These are phyloP conservation scores for Latrodectus hesperus DNA, from an alignment of 2,888 invertebrate genomes.

Conservation along the genomic window DNA sequence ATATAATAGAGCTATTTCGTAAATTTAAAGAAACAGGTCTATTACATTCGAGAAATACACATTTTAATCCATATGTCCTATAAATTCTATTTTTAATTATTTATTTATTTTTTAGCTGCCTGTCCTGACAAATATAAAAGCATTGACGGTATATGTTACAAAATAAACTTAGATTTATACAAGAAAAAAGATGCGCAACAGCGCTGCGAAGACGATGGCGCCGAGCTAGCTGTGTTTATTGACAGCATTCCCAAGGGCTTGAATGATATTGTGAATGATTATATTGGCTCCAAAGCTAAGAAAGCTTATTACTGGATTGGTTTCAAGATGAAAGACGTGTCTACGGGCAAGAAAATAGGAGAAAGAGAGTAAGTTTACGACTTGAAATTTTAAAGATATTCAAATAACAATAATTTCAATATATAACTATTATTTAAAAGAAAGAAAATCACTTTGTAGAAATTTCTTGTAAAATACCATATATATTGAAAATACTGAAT, in stretches of 20 bases:
- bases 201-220: background rate
- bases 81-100: background rate
- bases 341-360: background rate
- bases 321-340: constrained; percentile 23
- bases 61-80: background rate
- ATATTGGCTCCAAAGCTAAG: constrained; percentile 1
- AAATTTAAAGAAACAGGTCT: background rate
- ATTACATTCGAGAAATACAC: background rate
- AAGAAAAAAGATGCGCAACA: background rate
- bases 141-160: background rate
- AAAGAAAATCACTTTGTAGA: background rate
- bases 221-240: background rate
- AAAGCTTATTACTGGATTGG: constrained; percentile 43
- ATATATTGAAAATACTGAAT: background rate
- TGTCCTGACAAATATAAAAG: constrained; percentile 18
- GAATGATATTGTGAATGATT: background rate
- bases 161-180: constrained; percentile 3
- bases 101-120: background rate
- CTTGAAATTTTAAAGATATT: background rate
- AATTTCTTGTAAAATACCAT: background rate
- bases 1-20: too few relatives aligned
- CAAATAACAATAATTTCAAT: background rate
- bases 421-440: background rate
- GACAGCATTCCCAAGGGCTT: background rate
- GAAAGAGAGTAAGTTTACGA: constrained; percentile 33